A percentile compares a stretch with the other conserved stretches of the same genome.
These are phyloP conservation scores for Melanotaenia parkinsoni DNA, from an alignment of 2,797 vertebrate genomes.

Conservation along the genomic window DNA sequence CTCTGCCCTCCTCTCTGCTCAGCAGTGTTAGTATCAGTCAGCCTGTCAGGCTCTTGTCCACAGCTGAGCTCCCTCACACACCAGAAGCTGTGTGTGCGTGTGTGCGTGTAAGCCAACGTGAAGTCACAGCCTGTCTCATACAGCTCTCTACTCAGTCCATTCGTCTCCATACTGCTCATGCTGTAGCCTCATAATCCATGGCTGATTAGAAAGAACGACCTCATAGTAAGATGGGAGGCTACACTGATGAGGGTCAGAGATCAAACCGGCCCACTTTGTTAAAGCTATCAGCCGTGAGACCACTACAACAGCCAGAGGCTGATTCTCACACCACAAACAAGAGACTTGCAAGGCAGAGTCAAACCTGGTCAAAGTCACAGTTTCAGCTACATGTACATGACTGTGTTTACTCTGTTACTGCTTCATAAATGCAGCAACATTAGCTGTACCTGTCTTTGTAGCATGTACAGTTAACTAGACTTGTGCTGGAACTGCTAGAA, in stretches of 20 bases:
- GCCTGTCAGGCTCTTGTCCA: slow-evolving; percentile 48
- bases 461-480: background rate
- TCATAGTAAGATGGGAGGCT: slow-evolving; percentile 63
- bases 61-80: slow-evolving; percentile 42
- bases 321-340: slow-evolving; percentile 38
- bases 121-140: slow-evolving; percentile 26
- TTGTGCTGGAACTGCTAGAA: too few species aligned
- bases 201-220: slow-evolving; percentile 69
- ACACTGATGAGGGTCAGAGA: slow-evolving; percentile 68
- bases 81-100: slow-evolving; percentile 11
- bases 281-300: slow-evolving; percentile 40
- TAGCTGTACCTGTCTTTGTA: background rate
- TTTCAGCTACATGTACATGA: slow-evolving; percentile 22
- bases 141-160: slow-evolving; percentile 44
- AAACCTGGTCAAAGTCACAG: slow-evolving; percentile 15
- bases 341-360: slow-evolving; percentile 36
- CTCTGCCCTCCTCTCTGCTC: slow-evolving; percentile 57
- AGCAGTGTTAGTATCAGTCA: slow-evolving; percentile 55
- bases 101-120: slow-evolving; percentile 23
- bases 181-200: slow-evolving; percentile 61
- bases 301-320: slow-evolving; percentile 46
- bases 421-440: background rate
- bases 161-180: slow-evolving; percentile 47
- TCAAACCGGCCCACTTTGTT: slow-evolving; percentile 66
- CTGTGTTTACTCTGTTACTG: too few species aligned